Evolutionary conservation across 2,113 vertebrate genomes (phyloP).

Genomic region (Telmatochromis sp.): DNA sequence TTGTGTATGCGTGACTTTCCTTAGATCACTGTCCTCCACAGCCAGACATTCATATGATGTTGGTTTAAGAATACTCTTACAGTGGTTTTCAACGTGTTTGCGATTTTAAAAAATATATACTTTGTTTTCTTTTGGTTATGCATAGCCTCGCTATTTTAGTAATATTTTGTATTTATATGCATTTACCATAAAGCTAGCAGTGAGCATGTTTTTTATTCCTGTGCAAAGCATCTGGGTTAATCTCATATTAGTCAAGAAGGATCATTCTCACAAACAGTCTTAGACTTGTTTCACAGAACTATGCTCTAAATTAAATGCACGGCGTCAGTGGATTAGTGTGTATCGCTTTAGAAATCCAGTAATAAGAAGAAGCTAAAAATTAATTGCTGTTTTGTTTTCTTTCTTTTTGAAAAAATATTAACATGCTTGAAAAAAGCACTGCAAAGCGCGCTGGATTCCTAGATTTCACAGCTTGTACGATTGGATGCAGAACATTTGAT

Average conservation of each 20-base stretch:
- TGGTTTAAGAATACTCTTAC: not conserved
- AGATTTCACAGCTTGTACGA: not conserved
- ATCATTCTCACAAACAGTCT: conserved; percentile 61
- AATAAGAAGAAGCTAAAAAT: not conserved
- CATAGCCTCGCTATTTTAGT: not conserved
- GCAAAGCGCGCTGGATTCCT: not conserved
- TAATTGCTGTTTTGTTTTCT: not conserved
- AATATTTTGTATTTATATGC: not conserved
- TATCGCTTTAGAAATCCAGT: not conserved
- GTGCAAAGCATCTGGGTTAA: conserved; percentile 64
- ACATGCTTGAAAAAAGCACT: not conserved
- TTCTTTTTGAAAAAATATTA: not conserved
- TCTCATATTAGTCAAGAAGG: conserved; percentile 69
- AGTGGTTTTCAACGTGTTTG: not conserved
- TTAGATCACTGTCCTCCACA: not conserved
- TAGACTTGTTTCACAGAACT: conserved; percentile 50
- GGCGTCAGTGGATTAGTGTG: not conserved
- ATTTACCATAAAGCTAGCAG: conserved; percentile 5
- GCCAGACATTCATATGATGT: not conserved
- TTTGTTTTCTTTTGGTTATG: not conserved
- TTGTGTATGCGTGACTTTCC: not conserved
- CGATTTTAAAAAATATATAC: not conserved
- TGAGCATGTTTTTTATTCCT: conserved; percentile 43
- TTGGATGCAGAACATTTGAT: not conserved
- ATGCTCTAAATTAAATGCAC: conserved; percentile 35